A percentile compares a stretch with the other conserved stretches of the same genome.
Evolutionary conservation across 1,140 invertebrate genomes (phyloP).

Genomic region (Chlorops oryzae): DNA sequence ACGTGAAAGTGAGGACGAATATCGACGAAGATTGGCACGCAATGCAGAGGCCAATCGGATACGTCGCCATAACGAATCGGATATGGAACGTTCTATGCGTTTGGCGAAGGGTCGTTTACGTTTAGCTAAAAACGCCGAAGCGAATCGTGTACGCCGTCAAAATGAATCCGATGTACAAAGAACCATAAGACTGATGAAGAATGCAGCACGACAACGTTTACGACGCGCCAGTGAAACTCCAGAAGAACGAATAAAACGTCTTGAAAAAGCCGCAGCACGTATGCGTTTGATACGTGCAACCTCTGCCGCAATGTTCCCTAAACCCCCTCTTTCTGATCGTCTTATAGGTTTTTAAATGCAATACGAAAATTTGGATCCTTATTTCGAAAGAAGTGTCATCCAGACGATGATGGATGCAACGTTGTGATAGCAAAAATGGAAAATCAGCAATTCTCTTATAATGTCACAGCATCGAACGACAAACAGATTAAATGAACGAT

Average conservation of each 20-base stretch:
- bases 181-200: constrained; percentile 49
- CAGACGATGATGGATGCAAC: not conserved
- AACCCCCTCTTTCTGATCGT: constrained; percentile 41
- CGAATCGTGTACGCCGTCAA: constrained; percentile 43
- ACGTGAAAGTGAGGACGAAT: constrained; percentile 39
- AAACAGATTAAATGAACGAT: too few species aligned
- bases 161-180: constrained; percentile 48
- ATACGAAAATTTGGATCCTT: not conserved
- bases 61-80: constrained; percentile 39
- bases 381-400: too few species aligned
- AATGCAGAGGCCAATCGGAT: constrained; percentile 46
- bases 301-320: constrained; percentile 43
- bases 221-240: constrained; percentile 48
- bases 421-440: too few species aligned
- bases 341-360: constrained; percentile 38
- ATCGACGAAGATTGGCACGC: constrained; percentile 35
- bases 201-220: constrained; percentile 42
- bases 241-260: constrained; percentile 50
- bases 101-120: too few species aligned
- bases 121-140: constrained; percentile 43
- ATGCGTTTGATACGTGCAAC: constrained; percentile 39
- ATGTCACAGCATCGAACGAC: too few species aligned
- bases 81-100: constrained; percentile 29
- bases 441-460: too few species aligned
- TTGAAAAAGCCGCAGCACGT: constrained; percentile 46